phyloP scores from a whole-genome alignment of 2,888 invertebrate species.

The Exephanes ischioxanthus region DNA sequence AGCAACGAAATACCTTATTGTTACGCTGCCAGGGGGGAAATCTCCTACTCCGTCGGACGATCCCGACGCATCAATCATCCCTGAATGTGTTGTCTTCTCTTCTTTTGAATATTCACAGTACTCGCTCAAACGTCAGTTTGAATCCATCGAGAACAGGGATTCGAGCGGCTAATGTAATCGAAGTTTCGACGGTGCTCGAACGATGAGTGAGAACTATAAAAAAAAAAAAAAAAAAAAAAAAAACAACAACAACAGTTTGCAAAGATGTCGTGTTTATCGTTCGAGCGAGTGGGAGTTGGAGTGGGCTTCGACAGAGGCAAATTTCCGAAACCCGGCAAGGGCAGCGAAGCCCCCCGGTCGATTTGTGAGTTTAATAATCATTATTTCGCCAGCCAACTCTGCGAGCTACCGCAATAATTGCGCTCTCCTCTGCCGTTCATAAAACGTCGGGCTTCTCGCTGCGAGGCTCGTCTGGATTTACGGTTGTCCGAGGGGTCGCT shows the following conservation, averaged over 20 bases:
- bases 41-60: constrained; percentile 30
- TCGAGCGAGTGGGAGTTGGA: not conserved
- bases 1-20: constrained; percentile 57
- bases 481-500: constrained; percentile 49
- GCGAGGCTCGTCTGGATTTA: constrained; percentile 55
- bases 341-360: not conserved
- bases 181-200: constrained; percentile 1
- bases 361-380: constrained; percentile 64
- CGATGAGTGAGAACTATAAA: not conserved
- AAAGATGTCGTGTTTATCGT: not conserved
- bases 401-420: constrained; percentile 57
- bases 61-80: constrained; percentile 56
- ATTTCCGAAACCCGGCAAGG: not conserved
- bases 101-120: constrained; percentile 24
- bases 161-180: constrained; percentile 22
- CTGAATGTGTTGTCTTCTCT: constrained; percentile 17
- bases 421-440: constrained; percentile 51
- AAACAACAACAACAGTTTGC: no score
- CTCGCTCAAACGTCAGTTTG: constrained; percentile 15
- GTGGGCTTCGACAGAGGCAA: not conserved
- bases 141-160: not conserved
- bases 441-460: constrained; percentile 49
- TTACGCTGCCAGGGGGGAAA: constrained; percentile 13
- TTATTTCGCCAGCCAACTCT: constrained; percentile 49
- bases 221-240: not conserved